Conservation (phyloP, 2,113 vertebrate species). For the Gasterosteus aculeatus region DNA sequence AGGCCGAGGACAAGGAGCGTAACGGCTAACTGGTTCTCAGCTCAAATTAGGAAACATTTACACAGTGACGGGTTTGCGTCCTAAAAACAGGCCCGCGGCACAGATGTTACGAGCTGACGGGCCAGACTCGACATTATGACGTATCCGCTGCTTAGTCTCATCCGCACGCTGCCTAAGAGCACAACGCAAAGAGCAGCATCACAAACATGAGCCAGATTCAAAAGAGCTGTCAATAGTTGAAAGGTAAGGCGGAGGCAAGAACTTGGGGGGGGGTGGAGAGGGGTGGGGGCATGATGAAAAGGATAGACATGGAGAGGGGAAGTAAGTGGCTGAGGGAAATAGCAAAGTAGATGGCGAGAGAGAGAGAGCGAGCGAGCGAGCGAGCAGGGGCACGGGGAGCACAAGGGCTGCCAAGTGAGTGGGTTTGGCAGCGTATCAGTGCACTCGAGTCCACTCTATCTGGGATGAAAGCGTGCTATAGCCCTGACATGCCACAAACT, state of each 20-base stretch:
- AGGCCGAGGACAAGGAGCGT: constrained; percentile 12
- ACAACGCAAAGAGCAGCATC: not conserved
- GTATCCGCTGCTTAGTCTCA: not conserved
- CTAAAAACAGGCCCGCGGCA: not conserved
- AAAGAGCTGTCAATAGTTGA: constrained; percentile 23
- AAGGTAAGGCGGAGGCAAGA: constrained; percentile 25
- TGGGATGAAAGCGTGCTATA: constrained; percentile 72
- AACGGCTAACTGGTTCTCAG: not conserved
- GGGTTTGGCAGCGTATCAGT: constrained; percentile 70
- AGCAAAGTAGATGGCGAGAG: constrained; percentile 42
- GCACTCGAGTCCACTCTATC: constrained; percentile 75
- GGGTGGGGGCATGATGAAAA: constrained; percentile 37
- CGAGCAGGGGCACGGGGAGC: constrained; percentile 43
- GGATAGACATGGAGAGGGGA: constrained; percentile 45
- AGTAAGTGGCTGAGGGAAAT: constrained; percentile 52
- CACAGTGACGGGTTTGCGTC: constrained; percentile 1
- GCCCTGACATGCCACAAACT: constrained; percentile 55
- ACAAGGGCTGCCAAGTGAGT: constrained; percentile 69
- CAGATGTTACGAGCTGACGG: not conserved
- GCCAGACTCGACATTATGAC: not conserved
- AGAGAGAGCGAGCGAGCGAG: constrained; percentile 12
- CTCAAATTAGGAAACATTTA: constrained; percentile 24
- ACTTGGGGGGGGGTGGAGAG: constrained; percentile 4
- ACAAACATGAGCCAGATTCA: constrained; percentile 38
- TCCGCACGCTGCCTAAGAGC: not conserved